Evolutionary conservation across 2,797 vertebrate genomes (phyloP).

Genomic region (Rhinoraja longicauda): DNA sequence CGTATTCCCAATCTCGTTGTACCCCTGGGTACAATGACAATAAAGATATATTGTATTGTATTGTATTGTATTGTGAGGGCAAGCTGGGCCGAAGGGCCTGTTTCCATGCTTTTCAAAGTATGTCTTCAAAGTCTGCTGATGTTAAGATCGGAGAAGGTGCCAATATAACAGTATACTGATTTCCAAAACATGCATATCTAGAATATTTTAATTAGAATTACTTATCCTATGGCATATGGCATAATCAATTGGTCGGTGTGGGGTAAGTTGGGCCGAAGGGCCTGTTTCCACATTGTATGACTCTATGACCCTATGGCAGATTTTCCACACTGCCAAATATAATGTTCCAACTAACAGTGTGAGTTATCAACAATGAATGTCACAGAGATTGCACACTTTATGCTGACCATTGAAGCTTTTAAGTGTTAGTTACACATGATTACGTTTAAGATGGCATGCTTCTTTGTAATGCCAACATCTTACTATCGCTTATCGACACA

Average conservation of each 20-base stretch:
- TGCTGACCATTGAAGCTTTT: conserved; percentile 8
- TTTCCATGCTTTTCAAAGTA: background rate
- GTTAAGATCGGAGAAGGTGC: background rate
- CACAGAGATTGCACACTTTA: background rate
- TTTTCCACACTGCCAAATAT: background rate
- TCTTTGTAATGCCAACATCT: background rate
- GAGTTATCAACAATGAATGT: background rate
- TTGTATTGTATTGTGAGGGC: too few species aligned
- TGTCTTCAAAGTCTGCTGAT: background rate
- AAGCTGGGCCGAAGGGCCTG: too few species aligned
- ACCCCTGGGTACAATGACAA: too few species aligned
- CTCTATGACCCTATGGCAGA: too few species aligned
- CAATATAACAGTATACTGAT: background rate
- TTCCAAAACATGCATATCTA: background rate
- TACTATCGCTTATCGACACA: too few species aligned
- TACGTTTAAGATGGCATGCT: conserved; percentile 1
- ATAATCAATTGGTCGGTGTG: too few species aligned
- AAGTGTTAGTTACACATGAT: background rate
- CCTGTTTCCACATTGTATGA: too few species aligned
- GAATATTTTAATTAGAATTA: background rate
- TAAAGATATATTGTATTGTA: too few species aligned
- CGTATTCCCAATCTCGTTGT: too few species aligned
- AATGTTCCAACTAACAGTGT: conserved; percentile 2
- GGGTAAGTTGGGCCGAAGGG: too few species aligned
- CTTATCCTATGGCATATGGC: background rate